These are phyloP conservation scores for Nemapogon koenigi DNA, from an alignment of 2,888 invertebrate genomes.

Conservation along the genomic window DNA sequence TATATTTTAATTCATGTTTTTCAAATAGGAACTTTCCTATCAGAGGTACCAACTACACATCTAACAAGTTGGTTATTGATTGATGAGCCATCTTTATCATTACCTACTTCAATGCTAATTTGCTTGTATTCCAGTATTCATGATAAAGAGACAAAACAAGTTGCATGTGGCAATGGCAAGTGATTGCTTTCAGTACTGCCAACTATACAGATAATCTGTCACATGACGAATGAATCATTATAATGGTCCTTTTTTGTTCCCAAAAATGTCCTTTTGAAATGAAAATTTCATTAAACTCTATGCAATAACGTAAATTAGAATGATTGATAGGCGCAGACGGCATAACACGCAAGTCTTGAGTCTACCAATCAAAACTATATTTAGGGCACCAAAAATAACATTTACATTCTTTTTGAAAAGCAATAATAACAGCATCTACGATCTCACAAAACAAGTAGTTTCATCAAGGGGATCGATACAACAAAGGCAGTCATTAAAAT, in stretches of 20 bases:
- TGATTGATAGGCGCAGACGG: background rate
- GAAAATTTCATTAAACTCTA: background rate
- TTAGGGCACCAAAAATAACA: constrained; percentile 59
- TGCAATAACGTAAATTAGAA: constrained; percentile 1
- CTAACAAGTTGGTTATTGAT: no score
- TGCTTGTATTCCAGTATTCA: no score
- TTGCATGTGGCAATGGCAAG: constrained; percentile 2
- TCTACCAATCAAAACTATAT: constrained; percentile 34
- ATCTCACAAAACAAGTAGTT: constrained; percentile 2
- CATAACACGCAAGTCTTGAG: background rate
- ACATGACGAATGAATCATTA: constrained; percentile 9
- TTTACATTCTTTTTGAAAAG: constrained; percentile 10
- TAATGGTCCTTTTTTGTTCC: background rate
- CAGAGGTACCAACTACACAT: no score
- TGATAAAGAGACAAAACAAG: no score
- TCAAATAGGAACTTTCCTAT: no score
- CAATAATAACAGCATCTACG: background rate
- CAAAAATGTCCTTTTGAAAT: background rate
- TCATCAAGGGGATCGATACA: constrained; percentile 15
- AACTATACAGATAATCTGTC: constrained; percentile 7
- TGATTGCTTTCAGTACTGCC: constrained; percentile 5
- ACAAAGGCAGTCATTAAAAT: constrained; percentile 46
- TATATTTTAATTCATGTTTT: no score
- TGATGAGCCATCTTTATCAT: no score
- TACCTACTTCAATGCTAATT: no score